phyloP scores from a whole-genome alignment of 92 coral and sea anemone species.

The Pocillopora grandis region DNA sequence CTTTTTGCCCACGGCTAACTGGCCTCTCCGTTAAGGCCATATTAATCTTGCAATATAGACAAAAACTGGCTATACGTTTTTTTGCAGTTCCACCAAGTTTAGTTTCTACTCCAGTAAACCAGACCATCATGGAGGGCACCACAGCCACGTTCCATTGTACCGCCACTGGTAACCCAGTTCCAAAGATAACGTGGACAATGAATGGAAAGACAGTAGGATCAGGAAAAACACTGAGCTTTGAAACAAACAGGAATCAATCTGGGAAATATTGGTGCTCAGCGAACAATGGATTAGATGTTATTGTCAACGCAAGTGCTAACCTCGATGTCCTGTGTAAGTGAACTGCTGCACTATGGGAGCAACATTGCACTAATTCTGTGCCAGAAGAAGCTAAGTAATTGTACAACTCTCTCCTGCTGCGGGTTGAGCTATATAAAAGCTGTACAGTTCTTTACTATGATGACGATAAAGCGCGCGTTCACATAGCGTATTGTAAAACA shows the following conservation, averaged over 20 bases:
- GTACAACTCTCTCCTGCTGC: not conserved
- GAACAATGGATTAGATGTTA: not conserved
- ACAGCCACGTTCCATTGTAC: not conserved
- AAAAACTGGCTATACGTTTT: not conserved
- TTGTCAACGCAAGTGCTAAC: not conserved
- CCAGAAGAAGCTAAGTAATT: not conserved
- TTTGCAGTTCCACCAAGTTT: constrained; percentile 11
- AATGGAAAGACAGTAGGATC: not conserved
- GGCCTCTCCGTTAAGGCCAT: no score
- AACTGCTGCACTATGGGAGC: no score
- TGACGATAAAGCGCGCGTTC: no score
- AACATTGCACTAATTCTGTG: no score
- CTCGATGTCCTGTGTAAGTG: constrained; percentile 19
- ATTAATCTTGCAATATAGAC: not conserved
- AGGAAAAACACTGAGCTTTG: not conserved
- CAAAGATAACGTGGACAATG: not conserved
- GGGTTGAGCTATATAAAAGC: no score
- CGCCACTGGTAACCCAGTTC: constrained; percentile 18
- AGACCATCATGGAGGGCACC: not conserved
- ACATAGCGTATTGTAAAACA: no score
- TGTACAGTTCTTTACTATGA: no score
- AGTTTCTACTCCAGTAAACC: not conserved
- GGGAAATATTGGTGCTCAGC: constrained; percentile 28
- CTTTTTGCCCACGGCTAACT: no score
- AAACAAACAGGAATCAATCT: not conserved